Evolutionary conservation across 2,797 vertebrate genomes (phyloP).

Genomic region (Zalophus californianus): DNA sequence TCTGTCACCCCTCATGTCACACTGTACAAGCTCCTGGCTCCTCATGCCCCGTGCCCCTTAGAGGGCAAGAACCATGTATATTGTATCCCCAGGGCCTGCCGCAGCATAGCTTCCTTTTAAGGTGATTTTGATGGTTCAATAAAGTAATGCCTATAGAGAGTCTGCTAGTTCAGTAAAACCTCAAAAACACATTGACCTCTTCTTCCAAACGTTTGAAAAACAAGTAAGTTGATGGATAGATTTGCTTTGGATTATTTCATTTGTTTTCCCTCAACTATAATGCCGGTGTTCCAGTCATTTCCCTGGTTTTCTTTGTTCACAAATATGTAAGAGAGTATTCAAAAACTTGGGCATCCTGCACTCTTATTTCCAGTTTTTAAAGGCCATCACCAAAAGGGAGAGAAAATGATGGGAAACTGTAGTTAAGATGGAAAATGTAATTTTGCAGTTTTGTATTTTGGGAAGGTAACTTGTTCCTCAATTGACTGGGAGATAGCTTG

Average conservation of each 20-base stretch:
- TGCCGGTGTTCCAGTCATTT: too few species aligned
- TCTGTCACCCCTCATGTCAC: neutral
- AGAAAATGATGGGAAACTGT: neutral
- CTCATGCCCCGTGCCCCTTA: accelerated
- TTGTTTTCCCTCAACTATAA: neutral
- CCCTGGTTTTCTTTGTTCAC: neutral
- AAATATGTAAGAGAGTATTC: neutral
- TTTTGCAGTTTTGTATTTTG: neutral
- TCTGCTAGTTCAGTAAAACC: neutral
- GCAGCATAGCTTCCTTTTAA: neutral
- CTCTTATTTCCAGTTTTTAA: neutral
- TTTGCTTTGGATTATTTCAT: neutral
- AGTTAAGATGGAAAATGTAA: neutral
- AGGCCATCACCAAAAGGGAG: neutral
- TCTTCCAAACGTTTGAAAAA: neutral
- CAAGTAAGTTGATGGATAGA: neutral
- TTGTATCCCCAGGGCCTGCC: neutral
- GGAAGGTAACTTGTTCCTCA: neutral
- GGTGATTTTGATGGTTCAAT: too few species aligned
- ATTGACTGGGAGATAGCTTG: neutral
- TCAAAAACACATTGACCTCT: neutral
- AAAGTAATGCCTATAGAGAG: neutral
- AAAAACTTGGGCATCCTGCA: neutral
- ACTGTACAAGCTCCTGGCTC: neutral
- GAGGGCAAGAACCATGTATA: neutral